Evolutionary conservation across 2,797 vertebrate species (phyloP).

Genomic region (Myotis planiceps): DNA sequence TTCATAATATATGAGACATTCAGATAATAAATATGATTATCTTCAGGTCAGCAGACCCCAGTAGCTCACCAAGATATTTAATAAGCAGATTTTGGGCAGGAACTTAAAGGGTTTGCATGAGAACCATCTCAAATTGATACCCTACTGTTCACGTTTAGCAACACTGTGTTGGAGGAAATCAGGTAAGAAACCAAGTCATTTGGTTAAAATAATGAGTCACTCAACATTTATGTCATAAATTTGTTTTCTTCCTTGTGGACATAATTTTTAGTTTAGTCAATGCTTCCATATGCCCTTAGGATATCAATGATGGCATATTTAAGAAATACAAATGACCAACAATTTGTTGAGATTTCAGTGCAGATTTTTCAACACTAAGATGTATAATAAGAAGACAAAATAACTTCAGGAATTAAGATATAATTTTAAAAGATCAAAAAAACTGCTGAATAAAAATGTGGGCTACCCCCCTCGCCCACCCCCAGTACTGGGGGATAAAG

Average conservation of each 20-base stretch:
- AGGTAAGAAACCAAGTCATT: conserved; percentile 43
- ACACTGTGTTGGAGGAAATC: conserved; percentile 25
- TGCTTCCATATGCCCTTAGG: not conserved
- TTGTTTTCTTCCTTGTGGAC: not conserved
- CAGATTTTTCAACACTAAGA: not conserved
- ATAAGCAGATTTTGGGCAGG: not conserved
- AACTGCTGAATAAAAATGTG: conserved; percentile 5
- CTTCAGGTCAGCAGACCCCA: not conserved
- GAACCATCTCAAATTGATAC: not conserved
- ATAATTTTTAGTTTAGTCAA: not conserved
- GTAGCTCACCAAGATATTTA: conserved; percentile 45
- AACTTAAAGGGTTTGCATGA: not conserved
- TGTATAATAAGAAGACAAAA: not conserved
- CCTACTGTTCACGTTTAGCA: not conserved
- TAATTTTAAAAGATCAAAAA: not conserved
- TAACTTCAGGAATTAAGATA: not conserved
- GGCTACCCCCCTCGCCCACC: no score
- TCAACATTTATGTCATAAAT: conserved; percentile 17
- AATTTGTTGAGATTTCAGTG: not conserved
- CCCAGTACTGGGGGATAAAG: no score
- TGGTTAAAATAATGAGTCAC: conserved; percentile 18
- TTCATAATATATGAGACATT: conserved; percentile 43
- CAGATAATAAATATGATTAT: conserved; percentile 60
- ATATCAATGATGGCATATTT: not conserved
- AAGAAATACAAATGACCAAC: not conserved